Conservation (phyloP, 2,888 invertebrate species). For the Cacoxenus indagator region DNA sequence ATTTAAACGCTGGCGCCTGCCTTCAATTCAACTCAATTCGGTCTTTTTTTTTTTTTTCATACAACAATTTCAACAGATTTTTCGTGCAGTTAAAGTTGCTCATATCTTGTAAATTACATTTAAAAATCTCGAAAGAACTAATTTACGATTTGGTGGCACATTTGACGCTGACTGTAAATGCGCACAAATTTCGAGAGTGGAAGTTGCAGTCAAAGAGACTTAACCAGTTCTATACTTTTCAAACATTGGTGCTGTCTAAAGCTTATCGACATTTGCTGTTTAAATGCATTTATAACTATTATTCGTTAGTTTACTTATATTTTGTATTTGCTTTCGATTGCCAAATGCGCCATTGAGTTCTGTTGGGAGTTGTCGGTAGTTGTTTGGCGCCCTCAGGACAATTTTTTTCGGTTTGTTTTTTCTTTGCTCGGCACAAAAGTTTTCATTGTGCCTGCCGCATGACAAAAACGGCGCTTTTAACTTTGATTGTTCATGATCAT, state of each 20-base stretch:
- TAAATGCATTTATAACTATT: conserved; percentile 2
- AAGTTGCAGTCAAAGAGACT: background rate
- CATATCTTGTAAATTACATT: conserved; percentile 43
- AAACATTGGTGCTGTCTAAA: background rate
- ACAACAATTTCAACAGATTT: conserved; percentile 7
- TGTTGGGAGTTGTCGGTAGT: background rate
- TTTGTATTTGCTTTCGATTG: conserved; percentile 26
- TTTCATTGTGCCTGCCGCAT: background rate
- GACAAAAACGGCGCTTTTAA: conserved; percentile 37
- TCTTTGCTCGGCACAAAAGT: background rate
- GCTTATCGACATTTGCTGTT: background rate
- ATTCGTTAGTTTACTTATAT: conserved; percentile 54
- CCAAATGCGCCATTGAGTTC: background rate
- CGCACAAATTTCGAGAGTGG: background rate
- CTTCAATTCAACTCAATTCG: background rate
- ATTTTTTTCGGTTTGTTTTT: conserved; percentile 18
- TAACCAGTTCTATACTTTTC: background rate
- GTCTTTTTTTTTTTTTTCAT: background rate
- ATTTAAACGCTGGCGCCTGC: background rate
- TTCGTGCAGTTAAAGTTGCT: conserved; percentile 29
- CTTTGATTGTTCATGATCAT: conserved; percentile 42
- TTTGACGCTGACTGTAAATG: background rate
- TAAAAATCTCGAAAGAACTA: conserved; percentile 42
- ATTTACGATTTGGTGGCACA: conserved; percentile 30
- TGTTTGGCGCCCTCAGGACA: conserved; percentile 48